Evolutionary conservation across 2,888 invertebrate species (phyloP).

Genomic region (Salticus scenicus): DNA sequence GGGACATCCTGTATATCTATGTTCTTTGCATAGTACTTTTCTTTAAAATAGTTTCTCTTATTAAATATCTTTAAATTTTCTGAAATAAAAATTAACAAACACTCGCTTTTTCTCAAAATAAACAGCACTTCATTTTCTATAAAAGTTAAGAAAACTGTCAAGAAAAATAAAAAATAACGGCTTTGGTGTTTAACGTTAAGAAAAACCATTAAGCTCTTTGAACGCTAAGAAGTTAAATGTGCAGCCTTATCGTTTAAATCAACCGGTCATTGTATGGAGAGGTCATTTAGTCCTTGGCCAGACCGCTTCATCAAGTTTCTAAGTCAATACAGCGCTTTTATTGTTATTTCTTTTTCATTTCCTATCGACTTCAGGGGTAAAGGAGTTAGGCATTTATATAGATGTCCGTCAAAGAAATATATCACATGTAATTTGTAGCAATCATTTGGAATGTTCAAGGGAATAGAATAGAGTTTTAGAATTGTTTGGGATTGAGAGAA

Average conservation of each 20-base stretch:
- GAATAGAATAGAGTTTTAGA: background rate
- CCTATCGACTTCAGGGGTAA: background rate
- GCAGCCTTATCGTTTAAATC: conserved; percentile 53
- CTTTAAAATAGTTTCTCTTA: too few species aligned
- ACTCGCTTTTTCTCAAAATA: background rate
- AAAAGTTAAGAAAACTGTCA: background rate
- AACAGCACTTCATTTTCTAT: background rate
- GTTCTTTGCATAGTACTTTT: too few species aligned
- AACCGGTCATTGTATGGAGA: conserved; percentile 46
- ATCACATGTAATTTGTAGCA: conserved; percentile 24
- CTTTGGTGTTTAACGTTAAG: conserved; percentile 7
- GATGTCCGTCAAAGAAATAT: conserved; percentile 23
- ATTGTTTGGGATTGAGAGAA: background rate
- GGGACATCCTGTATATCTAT: too few species aligned
- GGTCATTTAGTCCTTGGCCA: conserved; percentile 42
- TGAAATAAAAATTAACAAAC: background rate
- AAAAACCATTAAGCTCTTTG: conserved; percentile 5
- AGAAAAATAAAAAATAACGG: background rate
- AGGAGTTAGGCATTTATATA: conserved; percentile 8
- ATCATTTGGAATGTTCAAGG: background rate
- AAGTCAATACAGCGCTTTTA: conserved; percentile 27
- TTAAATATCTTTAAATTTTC: too few species aligned
- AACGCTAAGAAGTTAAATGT: conserved; percentile 8
- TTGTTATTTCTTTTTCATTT: conserved; percentile 12
- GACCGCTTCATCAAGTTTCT: conserved; percentile 23